Base-by-base conservation (phyloP, 2,797 vertebrate species). In the Channallabes apus region DNA sequence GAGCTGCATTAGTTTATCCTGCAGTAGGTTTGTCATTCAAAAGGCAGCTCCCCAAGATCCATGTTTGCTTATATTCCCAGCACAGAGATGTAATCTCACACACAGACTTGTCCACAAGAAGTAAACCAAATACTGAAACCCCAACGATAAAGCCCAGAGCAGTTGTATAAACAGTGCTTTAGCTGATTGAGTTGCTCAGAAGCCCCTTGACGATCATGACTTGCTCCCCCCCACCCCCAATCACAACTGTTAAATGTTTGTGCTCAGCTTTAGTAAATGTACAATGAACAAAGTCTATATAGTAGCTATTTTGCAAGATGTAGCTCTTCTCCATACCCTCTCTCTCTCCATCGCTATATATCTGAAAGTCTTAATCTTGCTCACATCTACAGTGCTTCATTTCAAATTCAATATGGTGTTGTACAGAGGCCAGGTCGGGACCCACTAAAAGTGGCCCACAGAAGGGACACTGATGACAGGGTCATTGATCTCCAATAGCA, bases 141-240 rank as follows among this genome's bases (percentile, higher is more conserved):
- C n/a, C 12, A 54, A 7, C 18, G 72, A 75, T 56, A 51, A 75
- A 54, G n/a, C 72, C n/a, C n/a, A 56, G 71, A 56, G 73, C 17
- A 76, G 73, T 20, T 56, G 51, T 76, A 58, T 76, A 76, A 58
- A 56, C 27, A 76, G 24, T 54, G 41, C 71, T 51, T 73, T n/a
- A n/a, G 22, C 24, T 71, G 38, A 72, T 15, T 72, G 38, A 24
- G 5, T 75, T 75, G 24, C 24, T 54, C n/a, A 27, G 41, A 6
- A 54, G 46, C 5, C 12, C 41, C 71, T 41, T 71, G 3, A 20
- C 35, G 12, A 24, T 46, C 38, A 38, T 7, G 14, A 27, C 46
- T 27, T 75, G 46, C 27, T 7, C 8, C 41, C 38, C 38, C 6
- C 38, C 41, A 1, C 3, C 35, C 35, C 35, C 4, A 46, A 75